Evolutionary conservation across 1,140 invertebrate species (phyloP), one percentile per base, ranked within the genome.

Genomic region (Drosophila sturtevanti): DNA sequence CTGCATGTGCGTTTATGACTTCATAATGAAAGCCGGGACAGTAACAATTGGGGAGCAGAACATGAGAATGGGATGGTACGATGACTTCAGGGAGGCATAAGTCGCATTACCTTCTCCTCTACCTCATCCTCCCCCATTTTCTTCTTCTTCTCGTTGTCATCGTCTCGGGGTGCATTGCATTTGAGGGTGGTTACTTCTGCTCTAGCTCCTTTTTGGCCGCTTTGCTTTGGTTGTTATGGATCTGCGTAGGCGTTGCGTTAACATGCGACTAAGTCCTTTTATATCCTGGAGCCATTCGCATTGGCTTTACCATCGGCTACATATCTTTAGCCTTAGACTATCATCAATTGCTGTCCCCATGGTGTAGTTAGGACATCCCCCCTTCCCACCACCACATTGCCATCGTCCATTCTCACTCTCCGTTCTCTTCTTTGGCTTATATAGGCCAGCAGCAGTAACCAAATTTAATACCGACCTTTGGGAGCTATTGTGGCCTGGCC

Each of bases 251-350:
- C 84, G 84, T 89, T 79, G 84, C 84, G 82, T 87, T 89, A 89
- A 87, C 82, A 87, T 87, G 84, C 84, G 84, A 84, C 84, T 87
- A 89, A 87, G 84, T 87, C 84, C 84, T 87, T 87, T 87, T 87
- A 87, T 87, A 89, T 87, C 84, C 84, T 66, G 72, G 35, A 77
- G 84, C 41, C 82, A 72, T 86, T 87, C 71, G 79, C 82, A 79
- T 72, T 61, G 82, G 82, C 79, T 73, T 69, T 61, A 51, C 55
- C 52, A 37, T 67, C n/a, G 63, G 60, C 72, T 61, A 75, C 74
- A 81, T 81, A 81, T 86, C 75, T 81, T 60, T 72, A 64, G 84
- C 73, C 84, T 82, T 68, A 73, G 82, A 89, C 84, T 74, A 84
- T 87, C 84, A 87, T 87, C 84, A 87, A 87, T 87, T 87, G 84